Percentiles rank a stretch among this genome's conserved stretches.
Conservation (phyloP, 2,888 invertebrate genomes). For the Hydropsyche betteni region DNA sequence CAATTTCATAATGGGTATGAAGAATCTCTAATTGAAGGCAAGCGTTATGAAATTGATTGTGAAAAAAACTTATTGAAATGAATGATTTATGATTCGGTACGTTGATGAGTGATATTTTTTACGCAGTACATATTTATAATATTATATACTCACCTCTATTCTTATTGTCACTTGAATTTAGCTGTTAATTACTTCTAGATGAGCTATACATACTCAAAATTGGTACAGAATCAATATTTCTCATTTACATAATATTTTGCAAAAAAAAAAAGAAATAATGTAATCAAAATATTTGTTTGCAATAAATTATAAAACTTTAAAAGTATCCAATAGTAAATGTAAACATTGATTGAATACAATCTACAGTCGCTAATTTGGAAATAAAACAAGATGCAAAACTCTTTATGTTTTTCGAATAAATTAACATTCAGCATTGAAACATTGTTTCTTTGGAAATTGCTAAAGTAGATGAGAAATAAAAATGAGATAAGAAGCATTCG, state of each 20-base stretch:
- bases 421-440: too few species aligned
- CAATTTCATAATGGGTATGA: not conserved
- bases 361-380: too few species aligned
- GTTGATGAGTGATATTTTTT: not conserved
- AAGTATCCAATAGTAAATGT: too few species aligned
- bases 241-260: not conserved
- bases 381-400: too few species aligned
- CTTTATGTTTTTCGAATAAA: too few species aligned
- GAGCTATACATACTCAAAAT: too few species aligned
- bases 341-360: too few species aligned
- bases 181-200: not conserved
- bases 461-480: too few species aligned
- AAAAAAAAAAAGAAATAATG: not conserved
- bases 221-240: not conserved
- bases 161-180: not conserved
- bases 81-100: constrained; percentile 6
- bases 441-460: too few species aligned
- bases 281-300: not conserved
- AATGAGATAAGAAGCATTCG: not conserved
- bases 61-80: constrained; percentile 6
- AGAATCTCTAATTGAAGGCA: constrained; percentile 7
- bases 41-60: not conserved
- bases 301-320: too few species aligned
- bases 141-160: constrained; percentile 4
- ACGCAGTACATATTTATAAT: not conserved